Conservation (phyloP, 2,888 invertebrate species). For the Drosophila macrothrix region DNA sequence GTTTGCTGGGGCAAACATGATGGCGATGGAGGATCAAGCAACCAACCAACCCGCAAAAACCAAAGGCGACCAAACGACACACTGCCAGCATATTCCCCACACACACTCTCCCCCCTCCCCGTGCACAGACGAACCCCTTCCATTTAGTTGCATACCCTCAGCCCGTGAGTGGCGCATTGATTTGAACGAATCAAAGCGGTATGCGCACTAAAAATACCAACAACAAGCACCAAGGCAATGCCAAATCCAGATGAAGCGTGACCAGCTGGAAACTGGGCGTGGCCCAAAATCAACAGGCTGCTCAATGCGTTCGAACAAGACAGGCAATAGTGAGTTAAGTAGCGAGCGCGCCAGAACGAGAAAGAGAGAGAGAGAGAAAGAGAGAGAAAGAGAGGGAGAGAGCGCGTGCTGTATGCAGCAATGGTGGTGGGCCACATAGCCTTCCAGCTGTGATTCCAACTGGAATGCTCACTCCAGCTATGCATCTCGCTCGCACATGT, state of each 20-base stretch:
- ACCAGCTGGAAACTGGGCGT: constrained; percentile 76
- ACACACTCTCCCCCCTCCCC: neutral
- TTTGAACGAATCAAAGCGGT: constrained; percentile 82
- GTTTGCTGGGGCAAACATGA: constrained; percentile 36
- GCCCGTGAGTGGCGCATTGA: constrained; percentile 72
- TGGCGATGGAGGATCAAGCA: constrained; percentile 35
- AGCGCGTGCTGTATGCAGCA: constrained; percentile 26
- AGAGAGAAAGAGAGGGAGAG: constrained; percentile 12
- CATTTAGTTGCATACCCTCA: constrained; percentile 45
- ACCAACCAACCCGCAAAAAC: constrained; percentile 50
- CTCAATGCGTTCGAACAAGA: neutral
- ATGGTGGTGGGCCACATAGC: constrained; percentile 70
- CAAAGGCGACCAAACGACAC: constrained; percentile 69
- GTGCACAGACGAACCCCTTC: neutral
- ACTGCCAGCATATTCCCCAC: constrained; percentile 42
- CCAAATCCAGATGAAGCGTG: constrained; percentile 75
- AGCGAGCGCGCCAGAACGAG: neutral
- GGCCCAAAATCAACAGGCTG: constrained; percentile 69
- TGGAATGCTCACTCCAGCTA: constrained; percentile 56
- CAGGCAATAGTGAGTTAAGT: neutral
- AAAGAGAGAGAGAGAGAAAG: constrained; percentile 5
- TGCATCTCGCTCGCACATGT: constrained; percentile 43
- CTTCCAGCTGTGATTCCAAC: constrained; percentile 69
- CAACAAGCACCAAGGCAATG: constrained; percentile 68
- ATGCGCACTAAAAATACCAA: constrained; percentile 82